Evolutionary conservation across 1,140 invertebrate species (phyloP).

Genomic region (Solenopsis invicta): DNA sequence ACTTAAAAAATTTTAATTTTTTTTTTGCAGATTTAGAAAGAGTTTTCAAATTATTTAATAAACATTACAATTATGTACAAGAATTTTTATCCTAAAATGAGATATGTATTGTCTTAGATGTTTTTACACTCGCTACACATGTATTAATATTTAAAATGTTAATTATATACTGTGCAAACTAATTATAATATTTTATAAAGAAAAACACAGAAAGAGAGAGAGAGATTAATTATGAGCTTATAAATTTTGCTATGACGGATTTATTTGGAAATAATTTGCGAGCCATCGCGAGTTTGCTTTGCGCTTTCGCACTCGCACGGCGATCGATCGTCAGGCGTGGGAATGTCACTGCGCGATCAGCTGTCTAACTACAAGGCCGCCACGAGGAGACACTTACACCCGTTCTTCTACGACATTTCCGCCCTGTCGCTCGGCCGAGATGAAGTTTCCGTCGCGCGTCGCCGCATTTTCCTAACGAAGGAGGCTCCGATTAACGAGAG

Average conservation of each 20-base stretch:
- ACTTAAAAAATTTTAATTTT: neutral
- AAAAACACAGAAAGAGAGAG: neutral
- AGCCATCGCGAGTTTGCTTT: conserved; percentile 1
- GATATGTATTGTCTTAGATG: neutral
- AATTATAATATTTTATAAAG: neutral
- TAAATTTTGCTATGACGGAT: neutral
- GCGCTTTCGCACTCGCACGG: neutral
- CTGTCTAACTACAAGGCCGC: conserved; percentile 51
- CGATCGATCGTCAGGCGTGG: conserved; percentile 57
- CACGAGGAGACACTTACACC: conserved; percentile 25
- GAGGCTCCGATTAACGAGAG: conserved; percentile 75
- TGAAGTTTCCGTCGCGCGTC: conserved; percentile 2
- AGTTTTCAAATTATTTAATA: neutral
- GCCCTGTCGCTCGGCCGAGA: neutral
- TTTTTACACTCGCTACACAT: neutral
- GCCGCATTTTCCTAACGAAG: conserved; percentile 57
- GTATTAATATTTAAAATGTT: neutral
- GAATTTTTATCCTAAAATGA: neutral
- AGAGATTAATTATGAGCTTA: neutral
- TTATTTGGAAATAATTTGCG: conserved; percentile 27
- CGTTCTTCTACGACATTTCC: conserved; percentile 56
- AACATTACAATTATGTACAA: neutral
- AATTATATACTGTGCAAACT: neutral
- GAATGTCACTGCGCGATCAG: conserved; percentile 58
- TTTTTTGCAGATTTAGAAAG: neutral